Conservation (phyloP, 2,888 invertebrate species). For the Chloroclysta siterata region DNA sequence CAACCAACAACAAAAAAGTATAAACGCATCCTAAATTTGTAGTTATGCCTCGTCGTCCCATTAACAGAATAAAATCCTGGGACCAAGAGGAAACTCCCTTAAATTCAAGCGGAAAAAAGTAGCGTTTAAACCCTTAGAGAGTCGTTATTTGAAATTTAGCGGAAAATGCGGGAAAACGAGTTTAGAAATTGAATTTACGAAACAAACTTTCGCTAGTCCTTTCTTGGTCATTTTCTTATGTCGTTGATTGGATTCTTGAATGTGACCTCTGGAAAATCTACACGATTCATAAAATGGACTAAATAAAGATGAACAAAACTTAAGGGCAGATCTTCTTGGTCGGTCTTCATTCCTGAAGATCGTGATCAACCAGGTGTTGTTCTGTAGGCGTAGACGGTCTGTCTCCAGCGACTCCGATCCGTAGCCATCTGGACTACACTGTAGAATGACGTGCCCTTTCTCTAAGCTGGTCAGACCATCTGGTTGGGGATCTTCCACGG, state of each 20-base stretch:
- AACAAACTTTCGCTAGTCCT: neutral
- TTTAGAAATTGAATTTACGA: conserved; percentile 49
- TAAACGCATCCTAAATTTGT: neutral
- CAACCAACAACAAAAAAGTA: neutral
- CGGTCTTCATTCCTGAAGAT: too few relatives aligned
- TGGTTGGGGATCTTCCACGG: too few relatives aligned
- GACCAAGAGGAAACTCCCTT: neutral
- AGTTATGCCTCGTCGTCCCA: neutral
- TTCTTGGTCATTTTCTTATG: neutral
- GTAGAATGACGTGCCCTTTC: too few relatives aligned
- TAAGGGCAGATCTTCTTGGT: too few relatives aligned
- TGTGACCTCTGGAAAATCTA: too few relatives aligned
- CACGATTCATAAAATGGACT: too few relatives aligned
- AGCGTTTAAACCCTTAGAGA: conserved; percentile 60
- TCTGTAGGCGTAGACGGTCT: too few relatives aligned
- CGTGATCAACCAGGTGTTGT: too few relatives aligned
- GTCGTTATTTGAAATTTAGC: conserved; percentile 66
- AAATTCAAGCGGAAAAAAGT: conserved; percentile 55
- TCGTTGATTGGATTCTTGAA: neutral
- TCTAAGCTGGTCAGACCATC: too few relatives aligned
- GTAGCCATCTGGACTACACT: too few relatives aligned
- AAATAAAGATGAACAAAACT: too few relatives aligned
- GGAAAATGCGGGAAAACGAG: conserved; percentile 57
- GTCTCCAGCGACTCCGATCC: too few relatives aligned
- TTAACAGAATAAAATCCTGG: neutral